Conservation (phyloP, 2,113 vertebrate species). For the Prunella fulvescens region DNA sequence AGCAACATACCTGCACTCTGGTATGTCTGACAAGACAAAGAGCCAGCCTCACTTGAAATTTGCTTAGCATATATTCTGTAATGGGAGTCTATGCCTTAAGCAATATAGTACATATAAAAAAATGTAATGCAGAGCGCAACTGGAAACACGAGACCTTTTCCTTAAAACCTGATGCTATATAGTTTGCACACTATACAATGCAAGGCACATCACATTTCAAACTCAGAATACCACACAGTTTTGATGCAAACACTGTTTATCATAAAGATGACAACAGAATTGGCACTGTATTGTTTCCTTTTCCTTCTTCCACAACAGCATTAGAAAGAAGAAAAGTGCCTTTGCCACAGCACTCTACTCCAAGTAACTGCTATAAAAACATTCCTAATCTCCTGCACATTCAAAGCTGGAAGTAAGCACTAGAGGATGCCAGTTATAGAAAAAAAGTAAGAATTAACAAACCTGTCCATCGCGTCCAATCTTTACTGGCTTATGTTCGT, state of each 20-base stretch:
- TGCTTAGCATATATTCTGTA: neutral
- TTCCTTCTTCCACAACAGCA: neutral
- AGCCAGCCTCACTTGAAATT: neutral
- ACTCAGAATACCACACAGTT: neutral
- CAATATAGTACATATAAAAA: neutral
- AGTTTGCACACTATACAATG: neutral
- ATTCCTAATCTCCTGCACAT: neutral
- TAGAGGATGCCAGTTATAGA: neutral
- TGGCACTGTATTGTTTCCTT: neutral
- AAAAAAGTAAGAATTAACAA: slow-evolving; percentile 41
- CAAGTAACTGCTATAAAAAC: neutral
- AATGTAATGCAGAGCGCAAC: neutral
- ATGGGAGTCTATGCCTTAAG: neutral
- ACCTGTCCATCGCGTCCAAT: slow-evolving; percentile 99
- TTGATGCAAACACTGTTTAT: neutral
- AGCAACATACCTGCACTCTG: neutral
- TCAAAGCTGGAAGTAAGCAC: neutral
- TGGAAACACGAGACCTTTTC: neutral
- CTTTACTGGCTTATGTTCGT: slow-evolving; percentile 97
- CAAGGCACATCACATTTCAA: neutral
- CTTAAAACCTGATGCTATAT: neutral
- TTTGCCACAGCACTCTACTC: neutral
- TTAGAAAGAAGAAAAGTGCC: neutral
- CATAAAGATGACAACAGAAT: neutral
- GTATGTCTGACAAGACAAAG: neutral